phyloP scores from a whole-genome alignment of 2,888 invertebrate species.

The Pyrrhia umbra region DNA sequence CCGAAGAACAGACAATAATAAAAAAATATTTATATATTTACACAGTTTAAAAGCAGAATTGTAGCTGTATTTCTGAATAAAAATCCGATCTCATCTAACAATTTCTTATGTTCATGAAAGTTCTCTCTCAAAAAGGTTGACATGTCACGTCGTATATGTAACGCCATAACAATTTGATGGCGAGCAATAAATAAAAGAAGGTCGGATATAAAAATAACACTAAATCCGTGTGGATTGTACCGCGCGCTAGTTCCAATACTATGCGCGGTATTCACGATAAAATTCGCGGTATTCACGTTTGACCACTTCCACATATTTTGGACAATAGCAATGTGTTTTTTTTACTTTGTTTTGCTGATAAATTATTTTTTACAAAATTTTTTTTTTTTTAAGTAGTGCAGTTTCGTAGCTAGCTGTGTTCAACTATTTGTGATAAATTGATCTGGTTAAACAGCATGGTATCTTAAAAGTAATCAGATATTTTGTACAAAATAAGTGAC shows the following conservation, averaged over 20 bases:
- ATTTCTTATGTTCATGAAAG: conserved; percentile 7
- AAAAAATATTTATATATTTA: no score
- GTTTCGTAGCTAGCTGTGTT: no score
- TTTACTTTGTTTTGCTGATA: background rate
- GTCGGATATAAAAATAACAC: conserved; percentile 51
- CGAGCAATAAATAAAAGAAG: conserved; percentile 48
- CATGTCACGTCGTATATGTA: conserved; percentile 27
- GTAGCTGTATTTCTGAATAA: background rate
- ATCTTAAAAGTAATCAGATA: no score
- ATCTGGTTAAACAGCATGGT: no score
- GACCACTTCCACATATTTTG: conserved; percentile 12
- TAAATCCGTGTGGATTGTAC: conserved; percentile 36
- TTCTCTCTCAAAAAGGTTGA: background rate
- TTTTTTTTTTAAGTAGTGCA: no score
- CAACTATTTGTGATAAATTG: no score
- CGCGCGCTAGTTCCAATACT: conserved; percentile 21
- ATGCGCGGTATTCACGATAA: conserved; percentile 24
- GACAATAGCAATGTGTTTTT: background rate
- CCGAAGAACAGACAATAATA: no score
- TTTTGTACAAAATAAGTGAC: no score
- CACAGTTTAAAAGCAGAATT: no score
- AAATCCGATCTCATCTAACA: conserved; percentile 2
- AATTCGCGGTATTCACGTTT: conserved; percentile 16
- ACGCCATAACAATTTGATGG: conserved; percentile 50
- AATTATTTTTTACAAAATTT: background rate